Evolutionary conservation across 2,888 invertebrate species (phyloP), one percentile per base, ranked within the genome.

Genomic region (Julus scanicus): DNA sequence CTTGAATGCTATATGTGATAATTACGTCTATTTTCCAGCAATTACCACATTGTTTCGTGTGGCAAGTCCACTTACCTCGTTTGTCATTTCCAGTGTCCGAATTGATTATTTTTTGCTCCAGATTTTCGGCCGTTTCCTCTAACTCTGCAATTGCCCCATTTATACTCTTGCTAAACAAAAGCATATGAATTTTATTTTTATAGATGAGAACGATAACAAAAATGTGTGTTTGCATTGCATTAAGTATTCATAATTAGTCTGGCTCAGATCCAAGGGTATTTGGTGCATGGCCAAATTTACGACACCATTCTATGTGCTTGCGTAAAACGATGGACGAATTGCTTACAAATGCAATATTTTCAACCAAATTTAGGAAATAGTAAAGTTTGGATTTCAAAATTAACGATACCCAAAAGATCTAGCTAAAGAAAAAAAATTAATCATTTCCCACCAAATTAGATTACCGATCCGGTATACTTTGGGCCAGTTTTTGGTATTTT

Each of bases 1-100:
- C n/a, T 20, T 63, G 63, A 63, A n/a, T n/a, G 63, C 63, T 17
- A 63, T 17, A 63, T 4, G 4, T 17, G 13, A n/a, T n/a, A 63
- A 63, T 63, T 63, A 63, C 63, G 17, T 17, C 63, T n/a, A 63
- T 63, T 63, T 63, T 63, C 63, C 63, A 17, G n/a, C n/a, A 63
- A 63, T 63, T 63, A 63, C 17, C 63, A 4, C 63, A 63, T n/a
- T n/a, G n/a, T n/a, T 63, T 17, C 63, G n/a, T 63, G 63, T 63
- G 63, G 63, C 6, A 17, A 3, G n/a, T 44, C 44, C 84, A 44
- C 37, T 40, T 53, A 86, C 86, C 86, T 48, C 49, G 39, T 20
- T 48, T 86, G 86, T 86, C 49, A 86, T 86, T 86, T 86, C 86
- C 86, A 86, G 48, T 86, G 53, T 86, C 86, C 37, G 86, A 44